Evolutionary conservation across 2,797 vertebrate species (phyloP).

Genomic region (Momotus momota): DNA sequence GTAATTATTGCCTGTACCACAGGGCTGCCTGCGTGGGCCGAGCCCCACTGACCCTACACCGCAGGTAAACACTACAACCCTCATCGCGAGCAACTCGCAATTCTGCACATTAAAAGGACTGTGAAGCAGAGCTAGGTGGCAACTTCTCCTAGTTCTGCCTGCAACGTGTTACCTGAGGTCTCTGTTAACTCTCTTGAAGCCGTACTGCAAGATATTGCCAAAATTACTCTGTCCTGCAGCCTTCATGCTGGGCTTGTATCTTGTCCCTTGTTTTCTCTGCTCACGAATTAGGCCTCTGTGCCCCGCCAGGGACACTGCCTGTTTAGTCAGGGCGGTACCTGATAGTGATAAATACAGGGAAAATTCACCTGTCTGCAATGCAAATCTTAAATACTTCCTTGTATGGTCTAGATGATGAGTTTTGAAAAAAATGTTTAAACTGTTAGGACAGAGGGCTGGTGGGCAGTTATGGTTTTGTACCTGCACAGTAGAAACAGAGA

Average conservation of each 20-base stretch:
- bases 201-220: background rate
- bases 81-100: background rate
- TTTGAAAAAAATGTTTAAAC: background rate
- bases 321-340: background rate
- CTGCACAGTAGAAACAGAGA: background rate
- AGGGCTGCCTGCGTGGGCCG: background rate
- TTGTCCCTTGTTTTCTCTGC: background rate
- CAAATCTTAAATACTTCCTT: background rate
- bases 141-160: background rate
- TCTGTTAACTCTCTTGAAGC: background rate
- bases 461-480: background rate
- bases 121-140: background rate
- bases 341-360: background rate
- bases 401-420: background rate
- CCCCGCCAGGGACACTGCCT: background rate
- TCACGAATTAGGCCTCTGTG: background rate
- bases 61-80: background rate
- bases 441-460: background rate
- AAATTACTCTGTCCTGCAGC: background rate
- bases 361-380: background rate
- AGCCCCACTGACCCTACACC: background rate
- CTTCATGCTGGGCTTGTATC: background rate
- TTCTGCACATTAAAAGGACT: background rate
- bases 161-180: background rate
- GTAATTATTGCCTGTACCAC: background rate